Base-by-base conservation (phyloP, 2,797 vertebrate genomes). In the Psittacula echo region DNA sequence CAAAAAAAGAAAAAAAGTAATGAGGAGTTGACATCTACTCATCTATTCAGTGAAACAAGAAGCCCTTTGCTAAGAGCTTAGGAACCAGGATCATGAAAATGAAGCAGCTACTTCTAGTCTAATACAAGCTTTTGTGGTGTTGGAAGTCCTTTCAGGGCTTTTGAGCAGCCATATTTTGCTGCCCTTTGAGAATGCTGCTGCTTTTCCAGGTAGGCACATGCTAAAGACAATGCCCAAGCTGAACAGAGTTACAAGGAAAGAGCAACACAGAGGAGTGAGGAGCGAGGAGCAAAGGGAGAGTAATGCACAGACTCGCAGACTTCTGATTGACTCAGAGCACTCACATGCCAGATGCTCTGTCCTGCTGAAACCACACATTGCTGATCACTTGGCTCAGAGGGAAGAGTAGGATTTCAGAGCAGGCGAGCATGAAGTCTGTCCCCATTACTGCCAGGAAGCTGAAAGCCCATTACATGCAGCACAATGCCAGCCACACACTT, bases 251-350 rank as follows among this genome's bases (percentile, higher is more conserved):
- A 17, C 7, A 4, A 67, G 32, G 53, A 62, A 45, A 10, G 17
- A 29, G 15, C 0, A 1, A 14, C n/a, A 11, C 0, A 0, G 32
- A 39, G 45, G 1, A 32, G 34, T 71, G 7, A 19, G 51, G 24
- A 87, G 39, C 42, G 7, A 19, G 51, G 24, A 87, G 39, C 42
- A 71, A 45, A 78, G 37, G 0, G 0, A 73, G 42, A n/a, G 20
- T 41, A 19, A 7, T 3, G 20, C 13, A 1, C 53, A 53, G 61
- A 30, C 26, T 72, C 60, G 17, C 2, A 2, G 34, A 32, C 32
- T 75, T 54, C 77, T 19, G 4, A 11, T 3, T 5, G 3, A 32
- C 30, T 22, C 1, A 0, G 34, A 48, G 29, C 2, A 2, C 44
- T 66, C 45, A 1, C 0, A 0, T 87, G 60, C 48, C 78, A 64